Evolutionary conservation across 2,113 vertebrate species (phyloP).

Genomic region (Eulemur rufifrons): DNA sequence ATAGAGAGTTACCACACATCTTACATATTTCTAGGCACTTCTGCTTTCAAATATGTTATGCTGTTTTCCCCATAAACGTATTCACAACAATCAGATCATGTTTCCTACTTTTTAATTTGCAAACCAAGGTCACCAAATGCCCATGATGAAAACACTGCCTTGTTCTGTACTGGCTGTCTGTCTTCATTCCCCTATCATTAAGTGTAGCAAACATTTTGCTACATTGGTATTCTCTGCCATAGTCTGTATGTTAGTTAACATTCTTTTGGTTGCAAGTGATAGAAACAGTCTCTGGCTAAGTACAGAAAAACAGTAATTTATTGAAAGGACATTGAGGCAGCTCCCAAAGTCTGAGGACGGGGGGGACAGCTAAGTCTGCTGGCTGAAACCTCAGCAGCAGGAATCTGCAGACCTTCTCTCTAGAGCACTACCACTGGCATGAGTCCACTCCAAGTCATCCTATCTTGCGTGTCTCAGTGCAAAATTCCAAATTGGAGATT

Average conservation of each 20-base stretch:
- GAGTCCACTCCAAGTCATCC: not conserved
- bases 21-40: not conserved
- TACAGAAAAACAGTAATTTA: constrained; percentile 7
- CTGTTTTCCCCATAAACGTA: not conserved
- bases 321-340: not conserved
- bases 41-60: not conserved
- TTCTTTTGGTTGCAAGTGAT: constrained; percentile 46
- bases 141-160: not conserved
- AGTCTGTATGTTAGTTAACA: not conserved
- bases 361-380: not conserved
- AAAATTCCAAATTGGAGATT: not conserved
- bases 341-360: not conserved
- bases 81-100: not conserved
- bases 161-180: not conserved
- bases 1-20: not conserved
- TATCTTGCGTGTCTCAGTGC: not conserved
- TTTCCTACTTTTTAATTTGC: not conserved
- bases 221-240: not conserved
- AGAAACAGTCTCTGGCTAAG: constrained; percentile 13
- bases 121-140: constrained; percentile 9
- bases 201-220: not conserved
- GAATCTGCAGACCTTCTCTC: not conserved
- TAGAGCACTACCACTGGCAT: rapidly evolving
- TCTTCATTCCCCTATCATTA: not conserved
- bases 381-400: not conserved